Conservation (phyloP, 2,113 vertebrate genomes). For the Centropus unirufus region DNA sequence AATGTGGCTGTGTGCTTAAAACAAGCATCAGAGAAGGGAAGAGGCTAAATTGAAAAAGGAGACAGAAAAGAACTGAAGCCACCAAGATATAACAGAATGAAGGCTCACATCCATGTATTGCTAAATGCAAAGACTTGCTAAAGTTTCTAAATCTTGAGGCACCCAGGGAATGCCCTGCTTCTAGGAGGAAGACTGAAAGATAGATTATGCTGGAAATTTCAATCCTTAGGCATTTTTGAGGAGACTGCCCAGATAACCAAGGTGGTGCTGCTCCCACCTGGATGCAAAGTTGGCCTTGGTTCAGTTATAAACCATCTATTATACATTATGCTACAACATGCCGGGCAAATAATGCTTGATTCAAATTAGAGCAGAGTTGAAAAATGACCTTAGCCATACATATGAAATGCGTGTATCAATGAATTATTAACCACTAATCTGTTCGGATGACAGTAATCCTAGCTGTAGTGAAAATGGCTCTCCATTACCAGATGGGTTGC, state of each 20-base stretch:
- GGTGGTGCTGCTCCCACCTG: not conserved
- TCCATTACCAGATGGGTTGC: not conserved
- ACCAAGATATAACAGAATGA: not conserved
- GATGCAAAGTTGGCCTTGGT: not conserved
- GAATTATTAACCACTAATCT: not conserved
- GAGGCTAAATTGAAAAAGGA: not conserved
- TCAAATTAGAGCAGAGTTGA: slow-evolving; percentile 9
- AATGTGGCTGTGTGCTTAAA: not conserved
- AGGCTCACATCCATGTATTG: not conserved
- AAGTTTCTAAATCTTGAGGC: not conserved
- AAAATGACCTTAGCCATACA: not conserved
- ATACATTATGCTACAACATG: not conserved
- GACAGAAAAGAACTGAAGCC: not conserved
- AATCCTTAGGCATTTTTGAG: not conserved
- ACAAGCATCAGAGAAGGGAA: not conserved
- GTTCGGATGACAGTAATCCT: not conserved
- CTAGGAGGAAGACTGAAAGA: not conserved
- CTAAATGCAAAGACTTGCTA: not conserved
- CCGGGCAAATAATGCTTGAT: not conserved
- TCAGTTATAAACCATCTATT: not conserved
- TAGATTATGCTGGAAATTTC: not conserved
- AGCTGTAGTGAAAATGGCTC: not conserved
- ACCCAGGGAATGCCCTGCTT: not conserved
- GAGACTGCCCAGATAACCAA: not conserved
- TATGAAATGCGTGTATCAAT: slow-evolving; percentile 6